Evolutionary conservation across 2,888 invertebrate genomes (phyloP).

Genomic region (Lysandra bellargus): DNA sequence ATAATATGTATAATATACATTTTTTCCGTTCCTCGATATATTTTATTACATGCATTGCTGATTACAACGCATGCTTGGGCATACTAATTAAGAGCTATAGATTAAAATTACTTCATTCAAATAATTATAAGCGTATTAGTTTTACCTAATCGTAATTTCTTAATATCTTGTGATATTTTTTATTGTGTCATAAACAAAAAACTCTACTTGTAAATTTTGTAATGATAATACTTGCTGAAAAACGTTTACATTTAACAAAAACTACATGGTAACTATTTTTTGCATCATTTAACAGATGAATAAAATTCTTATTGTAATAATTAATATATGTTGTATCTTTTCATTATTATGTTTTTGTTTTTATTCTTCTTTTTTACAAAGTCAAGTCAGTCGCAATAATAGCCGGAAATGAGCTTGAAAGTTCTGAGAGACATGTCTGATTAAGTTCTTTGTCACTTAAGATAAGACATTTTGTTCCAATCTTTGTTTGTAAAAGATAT

Average conservation of each 20-base stretch:
- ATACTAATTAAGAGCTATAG: conserved; percentile 12
- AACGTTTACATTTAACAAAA: background rate
- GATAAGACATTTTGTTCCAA: background rate
- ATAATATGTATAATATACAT: background rate
- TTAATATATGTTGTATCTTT: too few relatives aligned
- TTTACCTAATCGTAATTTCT: conserved; percentile 11
- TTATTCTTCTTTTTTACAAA: too few relatives aligned
- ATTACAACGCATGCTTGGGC: conserved; percentile 20
- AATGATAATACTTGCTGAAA: background rate
- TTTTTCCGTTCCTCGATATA: conserved; percentile 1
- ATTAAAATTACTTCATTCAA: conserved; percentile 21
- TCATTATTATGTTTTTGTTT: too few relatives aligned
- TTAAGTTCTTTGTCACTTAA: background rate
- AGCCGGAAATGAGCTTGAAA: background rate
- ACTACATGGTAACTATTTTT: too few relatives aligned
- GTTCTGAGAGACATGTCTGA: background rate
- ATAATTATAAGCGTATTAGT: conserved; percentile 4
- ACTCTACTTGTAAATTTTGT: background rate
- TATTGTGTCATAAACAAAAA: background rate
- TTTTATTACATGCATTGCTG: conserved; percentile 7
- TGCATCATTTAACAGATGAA: too few relatives aligned
- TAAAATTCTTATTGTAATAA: too few relatives aligned
- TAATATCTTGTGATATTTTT: background rate
- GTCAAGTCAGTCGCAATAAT: too few relatives aligned
- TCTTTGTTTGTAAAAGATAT: background rate